These are phyloP conservation scores for Anabas testudineus DNA, from an alignment of 2,797 vertebrate genomes.

Conservation along the genomic window DNA sequence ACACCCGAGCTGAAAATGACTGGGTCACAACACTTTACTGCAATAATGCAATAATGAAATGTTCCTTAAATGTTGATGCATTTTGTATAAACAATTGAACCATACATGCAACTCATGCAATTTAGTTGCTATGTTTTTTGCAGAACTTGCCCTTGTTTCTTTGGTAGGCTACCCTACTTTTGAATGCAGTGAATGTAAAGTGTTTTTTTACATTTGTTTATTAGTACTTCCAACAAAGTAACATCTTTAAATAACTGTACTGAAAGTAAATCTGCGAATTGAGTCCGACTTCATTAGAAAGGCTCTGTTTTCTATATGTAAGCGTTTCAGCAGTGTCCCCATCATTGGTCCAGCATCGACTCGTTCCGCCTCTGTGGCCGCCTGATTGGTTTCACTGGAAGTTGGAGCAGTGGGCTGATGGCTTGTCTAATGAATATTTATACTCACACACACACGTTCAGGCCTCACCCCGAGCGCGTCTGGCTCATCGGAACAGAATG, in stretches of 20 bases:
- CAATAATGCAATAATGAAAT: neutral
- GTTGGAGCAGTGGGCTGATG: conserved; percentile 88
- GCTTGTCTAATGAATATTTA: conserved; percentile 73
- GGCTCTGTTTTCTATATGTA: neutral
- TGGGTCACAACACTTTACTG: neutral
- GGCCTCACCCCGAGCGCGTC: conserved; percentile 38
- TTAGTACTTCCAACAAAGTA: neutral
- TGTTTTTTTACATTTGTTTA: neutral
- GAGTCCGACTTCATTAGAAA: neutral
- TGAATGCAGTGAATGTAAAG: neutral
- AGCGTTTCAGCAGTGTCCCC: neutral
- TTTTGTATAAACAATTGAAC: no score
- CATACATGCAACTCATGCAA: no score
- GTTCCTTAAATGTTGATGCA: no score
- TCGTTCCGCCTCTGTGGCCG: conserved; percentile 44
- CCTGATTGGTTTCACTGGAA: conserved; percentile 81
- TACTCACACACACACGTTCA: conserved; percentile 22
- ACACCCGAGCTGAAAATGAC: neutral
- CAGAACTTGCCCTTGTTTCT: no score
- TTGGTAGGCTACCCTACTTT: neutral
- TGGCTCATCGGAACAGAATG: conserved; percentile 67
- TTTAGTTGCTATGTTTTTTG: no score
- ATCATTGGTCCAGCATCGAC: conserved; percentile 42
- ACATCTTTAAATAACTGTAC: neutral
- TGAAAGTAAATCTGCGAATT: neutral